Conservation (phyloP, 2,797 vertebrate species). For the Peromyscus aztecus region DNA sequence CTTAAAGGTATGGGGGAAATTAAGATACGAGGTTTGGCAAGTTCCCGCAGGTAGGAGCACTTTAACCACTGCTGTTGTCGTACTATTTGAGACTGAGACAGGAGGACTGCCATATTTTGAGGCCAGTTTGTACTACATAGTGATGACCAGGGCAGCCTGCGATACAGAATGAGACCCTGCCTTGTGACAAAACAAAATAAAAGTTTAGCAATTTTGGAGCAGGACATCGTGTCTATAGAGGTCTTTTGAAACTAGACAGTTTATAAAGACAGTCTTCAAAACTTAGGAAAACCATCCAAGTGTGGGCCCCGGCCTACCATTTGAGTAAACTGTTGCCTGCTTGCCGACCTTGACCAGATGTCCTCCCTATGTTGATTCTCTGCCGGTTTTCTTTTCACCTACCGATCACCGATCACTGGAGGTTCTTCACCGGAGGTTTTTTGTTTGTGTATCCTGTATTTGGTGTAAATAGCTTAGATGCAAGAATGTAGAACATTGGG, state of each 20-base stretch:
- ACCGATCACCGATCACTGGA: no score
- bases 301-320: no score
- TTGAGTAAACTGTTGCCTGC: no score
- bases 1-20: background rate
- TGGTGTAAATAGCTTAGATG: no score
- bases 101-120: background rate
- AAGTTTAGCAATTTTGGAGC: background rate
- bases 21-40: background rate
- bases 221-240: background rate
- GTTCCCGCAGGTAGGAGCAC: background rate
- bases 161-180: background rate
- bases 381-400: no score
- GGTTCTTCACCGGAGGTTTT: no score
- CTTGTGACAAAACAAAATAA: background rate
- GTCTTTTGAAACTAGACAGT: background rate
- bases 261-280: background rate
- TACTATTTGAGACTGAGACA: background rate
- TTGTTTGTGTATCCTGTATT: no score
- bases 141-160: background rate
- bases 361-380: no score
- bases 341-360: no score
- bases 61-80: background rate
- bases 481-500: no score
- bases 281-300: background rate
- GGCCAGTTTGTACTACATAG: background rate